These are phyloP conservation scores for Cheumatopsyche charites DNA, from an alignment of 1,140 invertebrate species.

Conservation along the genomic window DNA sequence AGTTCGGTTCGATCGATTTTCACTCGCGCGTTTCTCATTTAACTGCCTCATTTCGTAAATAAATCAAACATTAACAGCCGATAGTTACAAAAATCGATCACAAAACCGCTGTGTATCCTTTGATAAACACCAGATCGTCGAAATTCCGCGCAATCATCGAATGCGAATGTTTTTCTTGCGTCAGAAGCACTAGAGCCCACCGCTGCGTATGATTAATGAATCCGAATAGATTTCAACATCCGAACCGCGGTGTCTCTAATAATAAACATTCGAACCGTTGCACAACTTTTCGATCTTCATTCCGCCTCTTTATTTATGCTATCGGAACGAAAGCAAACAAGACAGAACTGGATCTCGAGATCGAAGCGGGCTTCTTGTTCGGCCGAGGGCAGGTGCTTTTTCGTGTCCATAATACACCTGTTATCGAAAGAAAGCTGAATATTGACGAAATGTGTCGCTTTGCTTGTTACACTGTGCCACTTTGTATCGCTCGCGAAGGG, in stretches of 20 bases:
- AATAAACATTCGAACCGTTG: constrained; percentile 10
- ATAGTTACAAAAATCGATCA: too few species aligned
- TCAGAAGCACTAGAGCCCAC: constrained; percentile 2
- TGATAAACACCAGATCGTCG: constrained; percentile 4
- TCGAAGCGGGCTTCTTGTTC: not conserved
- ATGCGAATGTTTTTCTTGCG: constrained; percentile 3
- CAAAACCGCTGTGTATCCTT: not conserved
- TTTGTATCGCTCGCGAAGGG: too few species aligned
- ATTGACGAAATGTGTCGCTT: too few species aligned
- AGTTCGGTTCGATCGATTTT: too few species aligned
- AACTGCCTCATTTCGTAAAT: too few species aligned
- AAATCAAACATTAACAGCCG: too few species aligned
- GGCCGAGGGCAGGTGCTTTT: not conserved
- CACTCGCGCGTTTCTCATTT: too few species aligned
- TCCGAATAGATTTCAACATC: constrained; percentile 9
- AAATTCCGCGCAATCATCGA: constrained; percentile 7
- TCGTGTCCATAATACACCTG: not conserved
- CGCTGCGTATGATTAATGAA: constrained; percentile 19
- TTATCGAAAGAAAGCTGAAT: too few species aligned
- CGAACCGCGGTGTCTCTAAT: not conserved
- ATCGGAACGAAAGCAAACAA: not conserved
- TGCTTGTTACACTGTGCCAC: too few species aligned
- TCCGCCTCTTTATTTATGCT: not conserved
- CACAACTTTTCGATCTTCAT: constrained; percentile 13
- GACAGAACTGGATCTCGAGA: not conserved